Evolutionary conservation across 2,797 vertebrate species (phyloP).

Genomic region (Allobates femoralis): DNA sequence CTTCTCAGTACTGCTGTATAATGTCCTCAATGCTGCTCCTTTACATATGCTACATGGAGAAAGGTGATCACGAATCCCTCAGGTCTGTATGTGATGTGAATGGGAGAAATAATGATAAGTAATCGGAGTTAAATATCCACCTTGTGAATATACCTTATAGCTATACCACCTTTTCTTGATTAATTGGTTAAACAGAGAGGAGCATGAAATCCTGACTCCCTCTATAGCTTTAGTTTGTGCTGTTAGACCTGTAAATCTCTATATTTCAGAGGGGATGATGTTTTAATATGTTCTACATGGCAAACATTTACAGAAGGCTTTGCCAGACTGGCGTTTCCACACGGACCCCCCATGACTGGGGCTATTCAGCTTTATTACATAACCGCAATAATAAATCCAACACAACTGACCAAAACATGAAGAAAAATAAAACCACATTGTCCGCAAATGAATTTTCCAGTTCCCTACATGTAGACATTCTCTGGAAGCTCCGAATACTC

Average conservation of each 20-base stretch:
- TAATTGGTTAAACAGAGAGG: too few species aligned
- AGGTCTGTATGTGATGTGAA: too few species aligned
- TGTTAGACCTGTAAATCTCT: neutral
- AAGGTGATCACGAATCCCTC: too few species aligned
- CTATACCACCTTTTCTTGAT: too few species aligned
- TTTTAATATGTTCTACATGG: neutral
- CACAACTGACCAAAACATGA: neutral
- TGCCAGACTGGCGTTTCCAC: neutral
- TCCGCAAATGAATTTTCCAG: neutral
- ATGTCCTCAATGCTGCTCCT: too few species aligned
- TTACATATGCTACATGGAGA: too few species aligned
- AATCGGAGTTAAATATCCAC: too few species aligned
- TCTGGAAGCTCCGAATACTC: neutral
- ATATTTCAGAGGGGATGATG: neutral
- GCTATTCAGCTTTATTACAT: neutral
- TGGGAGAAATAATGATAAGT: too few species aligned
- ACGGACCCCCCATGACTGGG: neutral
- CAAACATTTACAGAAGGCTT: neutral
- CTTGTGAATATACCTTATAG: too few species aligned
- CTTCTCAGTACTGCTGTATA: too few species aligned
- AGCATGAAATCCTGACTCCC: neutral
- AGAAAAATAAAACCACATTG: conserved; percentile 5
- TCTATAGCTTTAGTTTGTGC: neutral
- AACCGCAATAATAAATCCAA: neutral
- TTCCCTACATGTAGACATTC: neutral